Evolutionary conservation across 2,888 invertebrate genomes (phyloP), one percentile per base, ranked within the genome.

Genomic region (Spodoptera picta): DNA sequence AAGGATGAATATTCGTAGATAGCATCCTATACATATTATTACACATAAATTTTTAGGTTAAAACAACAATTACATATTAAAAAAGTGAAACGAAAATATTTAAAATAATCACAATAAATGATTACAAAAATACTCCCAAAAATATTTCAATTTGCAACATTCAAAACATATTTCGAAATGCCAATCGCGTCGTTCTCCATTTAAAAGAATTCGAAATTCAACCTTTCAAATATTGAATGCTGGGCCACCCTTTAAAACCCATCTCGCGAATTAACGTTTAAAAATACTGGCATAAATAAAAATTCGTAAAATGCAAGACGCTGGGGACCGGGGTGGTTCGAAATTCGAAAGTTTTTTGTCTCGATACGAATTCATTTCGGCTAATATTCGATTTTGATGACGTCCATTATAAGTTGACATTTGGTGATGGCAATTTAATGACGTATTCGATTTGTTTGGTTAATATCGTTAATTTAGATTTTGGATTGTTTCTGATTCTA

Each of bases 251-350:
- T 68, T 65, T 81, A 79, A 88, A 92, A 92, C 88, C 88, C 91
- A 93, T 92, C 86, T 89, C 83, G 83, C 69, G 87, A 88, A 92
- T 92, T 92, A 90, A 85, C 87, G 83, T 89, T 87, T 73, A 86
- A 73, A 89, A 89, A 91, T 88, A 83, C 80, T 87, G 82, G 85
- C 85, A 87, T 84, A 85, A 88, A 90, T 83, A 84, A 83, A 83
- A 84, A 87, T 79, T 84, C 86, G 81, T 83, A 85, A 90, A 88
- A 90, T 79, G 79, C 80, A 67, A 77, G 82, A 78, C 86, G 80
- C 89, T 74, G 60, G 82, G 88, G 89, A 87, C 82, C 69, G 68
- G 82, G 75, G 79, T 73, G 71, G 62, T 77, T 81, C 73, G 68
- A 83, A 84, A 80, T 83, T 83, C 61, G 63, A 77, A 77, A 77